A percentile compares a stretch with the other conserved stretches of the same genome.
These are phyloP conservation scores for Pocillopora meandrina DNA, from an alignment of 92 coral and sea anemone genomes.

Conservation along the genomic window DNA sequence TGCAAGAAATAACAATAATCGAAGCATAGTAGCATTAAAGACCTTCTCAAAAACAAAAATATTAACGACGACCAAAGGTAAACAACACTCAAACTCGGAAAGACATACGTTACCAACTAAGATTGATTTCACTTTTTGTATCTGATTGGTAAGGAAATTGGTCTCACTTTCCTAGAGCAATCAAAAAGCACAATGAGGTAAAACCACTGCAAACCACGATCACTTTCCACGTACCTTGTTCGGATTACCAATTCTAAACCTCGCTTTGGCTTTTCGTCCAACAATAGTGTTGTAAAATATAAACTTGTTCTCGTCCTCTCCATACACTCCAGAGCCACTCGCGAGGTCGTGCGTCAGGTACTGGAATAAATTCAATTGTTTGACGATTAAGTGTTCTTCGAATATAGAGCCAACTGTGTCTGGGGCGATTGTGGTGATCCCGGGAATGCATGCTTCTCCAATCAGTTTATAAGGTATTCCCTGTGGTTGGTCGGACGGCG, in stretches of 20 bases:
- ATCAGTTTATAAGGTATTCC: slow-evolving; percentile 98
- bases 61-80: no score
- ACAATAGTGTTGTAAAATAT: slow-evolving; percentile 93
- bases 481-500: slow-evolving; percentile 90
- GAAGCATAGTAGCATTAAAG: no score
- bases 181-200: no score
- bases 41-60: no score
- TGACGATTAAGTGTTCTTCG: slow-evolving; percentile 96
- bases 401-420: slow-evolving; percentile 89
- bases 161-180: no score
- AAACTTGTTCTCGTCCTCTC: slow-evolving; percentile 96
- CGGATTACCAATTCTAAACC: slow-evolving; percentile 87
- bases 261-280: slow-evolving; percentile 91
- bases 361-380: slow-evolving; percentile 89
- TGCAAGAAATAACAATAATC: no score
- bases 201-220: no score
- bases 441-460: slow-evolving; percentile 95
- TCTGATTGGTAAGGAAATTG: no score
- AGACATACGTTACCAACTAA: no score
- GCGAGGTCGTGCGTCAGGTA: slow-evolving; percentile 82
- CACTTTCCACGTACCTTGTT: slow-evolving; percentile 72
- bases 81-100: no score
- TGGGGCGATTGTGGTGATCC: slow-evolving; percentile 80
- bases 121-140: no score
- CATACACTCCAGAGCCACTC: slow-evolving; percentile 96